Conservation (phyloP, 2,113 vertebrate species). For the Dascyllus trimaculatus region DNA sequence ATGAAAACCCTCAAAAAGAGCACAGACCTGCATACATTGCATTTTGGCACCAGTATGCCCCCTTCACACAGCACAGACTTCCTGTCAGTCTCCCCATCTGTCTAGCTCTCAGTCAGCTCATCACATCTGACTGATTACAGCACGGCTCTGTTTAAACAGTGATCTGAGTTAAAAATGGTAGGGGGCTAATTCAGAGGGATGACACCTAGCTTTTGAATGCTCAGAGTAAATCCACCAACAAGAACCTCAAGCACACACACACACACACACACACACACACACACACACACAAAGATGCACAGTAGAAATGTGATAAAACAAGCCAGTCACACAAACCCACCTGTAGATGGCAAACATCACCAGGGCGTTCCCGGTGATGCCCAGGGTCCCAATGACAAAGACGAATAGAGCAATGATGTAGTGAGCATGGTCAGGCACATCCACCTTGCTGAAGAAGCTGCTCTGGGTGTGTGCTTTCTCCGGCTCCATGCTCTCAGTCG, state of each 20-base stretch:
- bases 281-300: background rate
- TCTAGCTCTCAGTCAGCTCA: background rate
- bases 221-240: background rate
- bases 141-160: conserved; percentile 4
- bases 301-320: background rate
- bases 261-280: conserved; percentile 1
- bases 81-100: background rate
- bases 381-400: conserved; percentile 90
- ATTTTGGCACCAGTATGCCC: background rate
- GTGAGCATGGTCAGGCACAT: conserved; percentile 92
- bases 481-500: conserved; percentile 77
- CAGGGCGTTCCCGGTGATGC: conserved; percentile 90
- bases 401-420: conserved; percentile 89
- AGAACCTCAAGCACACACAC: no score
- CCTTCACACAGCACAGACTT: background rate
- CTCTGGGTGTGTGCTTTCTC: conserved; percentile 79
- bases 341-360: conserved; percentile 96
- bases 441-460: conserved; percentile 82
- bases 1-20: background rate
- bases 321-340: conserved; percentile 75
- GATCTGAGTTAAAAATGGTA: background rate
- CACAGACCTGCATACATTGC: background rate
- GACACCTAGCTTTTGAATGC: no score
- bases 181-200: no score
- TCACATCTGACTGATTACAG: background rate